phyloP scores from a whole-genome alignment of 2,113 vertebrate species.

The Monarcha castaneiventris region DNA sequence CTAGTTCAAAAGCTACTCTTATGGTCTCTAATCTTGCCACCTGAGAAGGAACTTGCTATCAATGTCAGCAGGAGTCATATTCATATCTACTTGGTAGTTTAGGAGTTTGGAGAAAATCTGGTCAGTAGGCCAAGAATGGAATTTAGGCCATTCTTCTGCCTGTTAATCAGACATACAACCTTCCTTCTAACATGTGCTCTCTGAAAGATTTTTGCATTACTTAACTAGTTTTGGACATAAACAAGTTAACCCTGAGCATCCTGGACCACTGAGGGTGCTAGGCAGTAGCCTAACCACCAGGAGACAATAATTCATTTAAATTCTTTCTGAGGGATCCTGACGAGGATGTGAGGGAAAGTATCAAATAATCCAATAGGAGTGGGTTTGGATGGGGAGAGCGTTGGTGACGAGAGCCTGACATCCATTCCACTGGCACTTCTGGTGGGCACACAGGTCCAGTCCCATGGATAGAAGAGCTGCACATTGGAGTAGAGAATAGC shows the following conservation, averaged over 20 bases:
- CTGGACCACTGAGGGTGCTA: background rate
- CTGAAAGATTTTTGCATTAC: background rate
- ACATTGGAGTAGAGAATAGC: background rate
- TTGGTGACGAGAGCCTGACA: background rate
- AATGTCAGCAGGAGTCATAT: background rate
- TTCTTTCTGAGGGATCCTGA: background rate
- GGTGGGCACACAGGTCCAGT: background rate
- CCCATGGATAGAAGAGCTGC: background rate
- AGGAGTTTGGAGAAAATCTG: background rate
- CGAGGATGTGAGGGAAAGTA: background rate
- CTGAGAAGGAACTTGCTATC: background rate
- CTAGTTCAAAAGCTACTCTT: background rate
- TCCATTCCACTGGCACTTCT: background rate
- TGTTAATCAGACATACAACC: background rate
- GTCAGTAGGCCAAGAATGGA: background rate
- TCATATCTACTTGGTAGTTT: background rate
- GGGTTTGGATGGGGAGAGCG: background rate
- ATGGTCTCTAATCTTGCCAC: background rate
- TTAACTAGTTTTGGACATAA: background rate
- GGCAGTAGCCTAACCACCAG: background rate
- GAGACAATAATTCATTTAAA: background rate
- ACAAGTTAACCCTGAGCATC: background rate
- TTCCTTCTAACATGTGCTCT: background rate
- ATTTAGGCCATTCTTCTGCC: background rate
- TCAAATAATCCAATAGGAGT: background rate